Evolutionary conservation across 2,797 vertebrate species (phyloP).

Genomic region (Clangula hyemalis): DNA sequence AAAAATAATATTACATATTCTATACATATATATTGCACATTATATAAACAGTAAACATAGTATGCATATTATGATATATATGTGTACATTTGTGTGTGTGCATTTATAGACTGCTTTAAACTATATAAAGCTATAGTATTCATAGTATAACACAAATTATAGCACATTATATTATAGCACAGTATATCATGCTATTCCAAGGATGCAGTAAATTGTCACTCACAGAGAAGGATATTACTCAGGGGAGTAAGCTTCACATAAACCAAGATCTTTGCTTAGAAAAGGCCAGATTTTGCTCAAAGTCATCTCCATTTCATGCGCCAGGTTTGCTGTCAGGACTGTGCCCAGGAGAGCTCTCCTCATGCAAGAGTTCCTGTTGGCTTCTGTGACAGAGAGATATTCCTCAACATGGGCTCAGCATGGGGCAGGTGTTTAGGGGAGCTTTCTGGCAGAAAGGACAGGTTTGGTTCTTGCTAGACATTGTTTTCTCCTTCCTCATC

Average conservation of each 20-base stretch:
- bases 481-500: not conserved
- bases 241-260: not conserved
- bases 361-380: not conserved
- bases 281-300: not conserved
- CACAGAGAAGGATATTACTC: not conserved
- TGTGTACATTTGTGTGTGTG: not conserved
- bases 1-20: not conserved
- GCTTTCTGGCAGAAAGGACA: not conserved
- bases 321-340: not conserved
- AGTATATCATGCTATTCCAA: not conserved
- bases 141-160: not conserved
- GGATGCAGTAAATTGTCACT: not conserved
- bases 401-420: accelerated
- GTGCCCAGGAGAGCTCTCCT: not conserved
- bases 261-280: not conserved
- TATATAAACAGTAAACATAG: not conserved
- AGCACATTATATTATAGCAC: too few relatives aligned
- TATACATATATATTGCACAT: not conserved
- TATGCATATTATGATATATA: not conserved
- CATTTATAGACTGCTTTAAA: not conserved
- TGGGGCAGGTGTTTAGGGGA: not conserved
- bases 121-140: not conserved
- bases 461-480: not conserved
- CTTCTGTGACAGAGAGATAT: not conserved
- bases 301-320: not conserved